Evolutionary conservation across 2,888 invertebrate species (phyloP).

Genomic region (Callyntrura guangdongensis): DNA sequence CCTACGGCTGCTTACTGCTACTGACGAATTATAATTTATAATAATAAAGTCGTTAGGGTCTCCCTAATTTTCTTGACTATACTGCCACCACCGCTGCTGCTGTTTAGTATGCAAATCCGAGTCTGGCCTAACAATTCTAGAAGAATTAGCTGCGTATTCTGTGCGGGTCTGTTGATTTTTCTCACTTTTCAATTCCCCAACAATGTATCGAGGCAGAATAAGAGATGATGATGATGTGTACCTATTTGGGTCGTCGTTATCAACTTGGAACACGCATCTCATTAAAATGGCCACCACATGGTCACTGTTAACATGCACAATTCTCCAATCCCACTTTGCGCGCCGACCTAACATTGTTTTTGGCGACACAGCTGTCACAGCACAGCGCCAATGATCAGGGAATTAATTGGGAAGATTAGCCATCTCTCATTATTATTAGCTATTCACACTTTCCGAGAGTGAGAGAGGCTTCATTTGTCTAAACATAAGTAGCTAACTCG

Average conservation of each 20-base stretch:
- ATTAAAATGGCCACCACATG: conserved; percentile 7
- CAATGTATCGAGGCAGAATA: background rate
- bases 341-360: too few species aligned
- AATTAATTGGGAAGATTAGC: conserved; percentile 42
- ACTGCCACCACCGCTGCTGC: too few species aligned
- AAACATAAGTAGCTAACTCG: background rate
- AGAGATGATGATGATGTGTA: too few species aligned
- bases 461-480: conserved; percentile 9
- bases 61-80: too few species aligned
- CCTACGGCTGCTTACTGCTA: background rate
- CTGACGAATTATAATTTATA: too few species aligned
- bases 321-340: too few species aligned
- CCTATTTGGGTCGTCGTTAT: background rate
- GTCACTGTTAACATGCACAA: conserved; percentile 17
- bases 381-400: background rate
- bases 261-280: conserved; percentile 6
- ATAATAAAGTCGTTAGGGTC: too few species aligned
- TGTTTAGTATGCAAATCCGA: conserved; percentile 37
- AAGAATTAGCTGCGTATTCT: background rate
- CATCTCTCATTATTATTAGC: conserved; percentile 14
- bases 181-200: too few species aligned
- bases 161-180: too few species aligned
- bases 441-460: conserved; percentile 16
- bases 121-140: conserved; percentile 19
- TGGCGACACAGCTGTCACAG: conserved; percentile 32